Evolutionary conservation across 35 echinoderm and acorn worm genomes (phyloP).

Genomic region (Strongylocentrotus purpuratus): DNA sequence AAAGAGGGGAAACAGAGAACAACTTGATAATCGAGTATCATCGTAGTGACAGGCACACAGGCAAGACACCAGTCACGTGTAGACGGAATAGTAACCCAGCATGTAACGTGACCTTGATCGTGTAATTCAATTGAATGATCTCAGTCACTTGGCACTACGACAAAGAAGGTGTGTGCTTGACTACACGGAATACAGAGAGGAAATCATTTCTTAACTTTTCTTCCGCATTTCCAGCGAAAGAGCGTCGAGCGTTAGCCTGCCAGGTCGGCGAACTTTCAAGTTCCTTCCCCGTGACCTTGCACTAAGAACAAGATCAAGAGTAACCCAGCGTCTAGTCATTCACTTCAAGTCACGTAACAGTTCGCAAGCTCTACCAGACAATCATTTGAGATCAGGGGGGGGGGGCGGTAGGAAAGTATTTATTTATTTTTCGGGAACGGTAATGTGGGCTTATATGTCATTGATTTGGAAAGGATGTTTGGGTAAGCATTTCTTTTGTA

Average conservation of each 20-base stretch:
- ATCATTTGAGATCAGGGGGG: not conserved
- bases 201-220: not conserved
- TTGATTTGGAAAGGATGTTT: not conserved
- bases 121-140: not conserved
- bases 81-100: not conserved
- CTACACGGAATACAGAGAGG: not conserved
- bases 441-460: not conserved
- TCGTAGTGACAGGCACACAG: no score
- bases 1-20: no score
- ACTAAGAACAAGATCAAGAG: not conserved
- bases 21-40: no score
- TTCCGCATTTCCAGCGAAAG: slow-evolving; percentile 25
- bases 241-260: not conserved
- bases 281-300: slow-evolving; percentile 8
- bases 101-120: not conserved
- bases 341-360: slow-evolving; percentile 29
- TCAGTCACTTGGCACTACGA: not conserved
- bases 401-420: not conserved
- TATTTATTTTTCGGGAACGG: not conserved
- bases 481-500: not conserved
- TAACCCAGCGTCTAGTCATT: slow-evolving; percentile 27
- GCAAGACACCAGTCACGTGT: no score
- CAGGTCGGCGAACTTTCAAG: slow-evolving; percentile 28
- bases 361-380: not conserved
- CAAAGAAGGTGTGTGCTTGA: not conserved